Evolutionary conservation across 2,797 vertebrate species (phyloP).

Genomic region (Iguana delicatissima): DNA sequence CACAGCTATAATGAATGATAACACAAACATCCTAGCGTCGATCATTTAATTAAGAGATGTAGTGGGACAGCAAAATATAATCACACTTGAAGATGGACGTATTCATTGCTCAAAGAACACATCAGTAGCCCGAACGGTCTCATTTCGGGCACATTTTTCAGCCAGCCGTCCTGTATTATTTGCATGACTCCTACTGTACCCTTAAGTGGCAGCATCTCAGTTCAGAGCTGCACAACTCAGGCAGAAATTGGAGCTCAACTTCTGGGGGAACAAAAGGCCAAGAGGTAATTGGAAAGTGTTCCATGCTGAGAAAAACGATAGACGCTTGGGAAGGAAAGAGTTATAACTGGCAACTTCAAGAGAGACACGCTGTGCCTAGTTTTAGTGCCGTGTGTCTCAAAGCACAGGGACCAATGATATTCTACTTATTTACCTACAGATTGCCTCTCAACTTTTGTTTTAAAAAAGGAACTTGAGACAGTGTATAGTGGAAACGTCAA

Average conservation of each 20-base stretch:
- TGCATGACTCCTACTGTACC: constrained; percentile 22
- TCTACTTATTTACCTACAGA: neutral
- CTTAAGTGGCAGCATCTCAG: constrained; percentile 60
- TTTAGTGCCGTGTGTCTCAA: constrained; percentile 10
- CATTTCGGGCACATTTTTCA: constrained; percentile 8
- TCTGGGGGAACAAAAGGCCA: constrained; percentile 58
- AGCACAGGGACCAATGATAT: neutral
- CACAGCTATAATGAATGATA: neutral
- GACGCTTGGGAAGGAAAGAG: constrained; percentile 30
- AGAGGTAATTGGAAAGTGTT: constrained; percentile 73
- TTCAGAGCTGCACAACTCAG: constrained; percentile 35
- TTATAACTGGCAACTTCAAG: constrained; percentile 40
- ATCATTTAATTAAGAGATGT: neutral
- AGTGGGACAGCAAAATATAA: no score
- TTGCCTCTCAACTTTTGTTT: neutral
- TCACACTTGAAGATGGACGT: neutral
- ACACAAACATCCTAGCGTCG: neutral
- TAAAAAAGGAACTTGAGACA: neutral
- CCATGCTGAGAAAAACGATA: constrained; percentile 19
- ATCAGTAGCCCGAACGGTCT: neutral
- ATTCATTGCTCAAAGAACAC: neutral
- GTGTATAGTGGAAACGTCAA: neutral
- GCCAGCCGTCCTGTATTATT: neutral
- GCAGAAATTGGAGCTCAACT: constrained; percentile 54
- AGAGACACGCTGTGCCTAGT: neutral